phyloP scores from a whole-genome alignment of 2,797 vertebrate species.

The Adelosebastes latens region DNA sequence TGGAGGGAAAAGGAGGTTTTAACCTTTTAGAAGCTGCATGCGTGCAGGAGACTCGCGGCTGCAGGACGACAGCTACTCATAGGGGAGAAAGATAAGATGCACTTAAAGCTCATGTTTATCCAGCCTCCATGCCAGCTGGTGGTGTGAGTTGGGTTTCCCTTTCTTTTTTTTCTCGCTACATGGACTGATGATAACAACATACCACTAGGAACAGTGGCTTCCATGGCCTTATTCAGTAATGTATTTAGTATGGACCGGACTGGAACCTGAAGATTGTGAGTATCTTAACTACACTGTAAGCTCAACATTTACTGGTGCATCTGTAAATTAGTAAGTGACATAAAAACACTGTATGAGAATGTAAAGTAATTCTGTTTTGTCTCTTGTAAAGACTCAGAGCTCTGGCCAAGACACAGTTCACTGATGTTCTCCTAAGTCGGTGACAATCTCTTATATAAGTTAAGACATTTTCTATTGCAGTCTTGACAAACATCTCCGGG shows the following conservation, averaged over 20 bases:
- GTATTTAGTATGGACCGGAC: constrained; percentile 18
- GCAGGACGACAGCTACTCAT: constrained; percentile 38
- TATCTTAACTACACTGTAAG: constrained; percentile 35
- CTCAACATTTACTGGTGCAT: constrained; percentile 28
- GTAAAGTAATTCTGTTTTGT: constrained; percentile 51
- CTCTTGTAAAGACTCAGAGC: constrained; percentile 28
- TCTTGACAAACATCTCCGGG: constrained; percentile 13
- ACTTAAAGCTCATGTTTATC: constrained; percentile 61
- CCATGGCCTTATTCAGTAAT: constrained; percentile 51
- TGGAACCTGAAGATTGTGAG: constrained; percentile 55
- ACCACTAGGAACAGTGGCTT: constrained; percentile 44
- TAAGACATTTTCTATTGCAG: constrained; percentile 11
- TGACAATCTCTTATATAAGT: constrained; percentile 55
- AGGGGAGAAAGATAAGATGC: constrained; percentile 54
- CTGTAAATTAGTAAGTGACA: constrained; percentile 38
- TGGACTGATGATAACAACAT: constrained; percentile 14
- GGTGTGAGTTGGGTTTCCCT: not conserved
- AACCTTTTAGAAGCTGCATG: constrained; percentile 48
- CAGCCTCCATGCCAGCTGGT: constrained; percentile 22
- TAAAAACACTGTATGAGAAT: constrained; percentile 56
- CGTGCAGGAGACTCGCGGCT: constrained; percentile 28
- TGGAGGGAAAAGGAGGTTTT: constrained; percentile 30
- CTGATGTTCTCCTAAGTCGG: constrained; percentile 9
- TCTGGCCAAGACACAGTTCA: not conserved
- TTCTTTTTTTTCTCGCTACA: not conserved